phyloP scores from a whole-genome alignment of 2,797 vertebrate genomes.

The Phaenicophaeus curvirostris region DNA sequence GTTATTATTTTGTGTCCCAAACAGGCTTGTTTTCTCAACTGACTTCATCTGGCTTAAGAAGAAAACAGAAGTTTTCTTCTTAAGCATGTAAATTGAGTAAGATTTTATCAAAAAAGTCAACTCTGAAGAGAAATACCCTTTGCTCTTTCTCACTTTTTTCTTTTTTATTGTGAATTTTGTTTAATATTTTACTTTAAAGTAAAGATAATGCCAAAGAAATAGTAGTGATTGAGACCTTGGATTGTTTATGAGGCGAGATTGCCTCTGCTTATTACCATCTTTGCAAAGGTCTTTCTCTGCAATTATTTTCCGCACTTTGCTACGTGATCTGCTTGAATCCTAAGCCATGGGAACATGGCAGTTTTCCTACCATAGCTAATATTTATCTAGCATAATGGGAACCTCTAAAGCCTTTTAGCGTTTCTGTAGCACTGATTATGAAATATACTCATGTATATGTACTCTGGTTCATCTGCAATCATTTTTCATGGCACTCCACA shows the following conservation, averaged over 20 bases:
- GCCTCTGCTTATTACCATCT: not conserved
- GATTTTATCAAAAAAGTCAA: not conserved
- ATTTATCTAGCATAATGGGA: not conserved
- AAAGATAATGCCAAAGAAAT: not conserved
- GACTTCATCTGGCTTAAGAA: not conserved
- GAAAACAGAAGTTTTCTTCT: not conserved
- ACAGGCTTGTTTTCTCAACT: not conserved
- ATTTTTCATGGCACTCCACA: not conserved
- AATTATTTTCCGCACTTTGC: not conserved
- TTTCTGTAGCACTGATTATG: not conserved
- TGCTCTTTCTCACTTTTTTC: not conserved
- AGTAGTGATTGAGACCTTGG: not conserved
- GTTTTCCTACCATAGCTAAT: not conserved
- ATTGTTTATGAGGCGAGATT: not conserved
- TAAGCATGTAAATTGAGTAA: not conserved
- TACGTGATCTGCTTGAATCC: not conserved
- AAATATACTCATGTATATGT: not conserved
- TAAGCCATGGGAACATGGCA: not conserved
- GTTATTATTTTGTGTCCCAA: not conserved
- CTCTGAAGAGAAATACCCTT: not conserved
- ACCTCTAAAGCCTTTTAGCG: not conserved
- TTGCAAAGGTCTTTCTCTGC: not conserved
- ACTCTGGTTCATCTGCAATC: not conserved
- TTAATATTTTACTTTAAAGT: not conserved
- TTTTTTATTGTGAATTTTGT: not conserved